phyloP scores from a whole-genome alignment of 2,797 vertebrate species.

The Pseudochromis fuscus region DNA sequence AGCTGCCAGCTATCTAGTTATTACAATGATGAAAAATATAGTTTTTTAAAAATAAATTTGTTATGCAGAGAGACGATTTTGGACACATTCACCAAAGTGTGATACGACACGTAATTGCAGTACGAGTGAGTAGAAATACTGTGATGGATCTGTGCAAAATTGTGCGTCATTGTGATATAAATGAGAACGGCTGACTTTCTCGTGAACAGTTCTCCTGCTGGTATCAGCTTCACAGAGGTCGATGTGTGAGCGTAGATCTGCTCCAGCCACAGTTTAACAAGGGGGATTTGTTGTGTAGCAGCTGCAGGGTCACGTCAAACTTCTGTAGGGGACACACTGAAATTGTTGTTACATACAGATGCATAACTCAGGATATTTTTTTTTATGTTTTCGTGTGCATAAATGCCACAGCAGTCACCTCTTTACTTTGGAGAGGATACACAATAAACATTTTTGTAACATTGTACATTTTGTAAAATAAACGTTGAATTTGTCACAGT shows the following conservation, averaged over 20 bases:
- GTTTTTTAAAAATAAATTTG: too few relatives aligned
- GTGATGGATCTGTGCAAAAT: conserved; percentile 8
- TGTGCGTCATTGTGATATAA: background rate
- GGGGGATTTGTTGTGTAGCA: too few relatives aligned
- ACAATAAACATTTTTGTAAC: too few relatives aligned
- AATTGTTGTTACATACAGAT: background rate
- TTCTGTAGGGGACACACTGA: too few relatives aligned
- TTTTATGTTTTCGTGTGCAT: too few relatives aligned
- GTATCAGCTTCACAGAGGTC: conserved; percentile 9
- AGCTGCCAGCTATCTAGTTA: background rate
- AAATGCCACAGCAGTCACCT: too few relatives aligned
- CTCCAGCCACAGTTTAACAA: conserved; percentile 13
- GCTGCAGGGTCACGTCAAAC: too few relatives aligned
- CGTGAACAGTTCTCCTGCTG: conserved; percentile 16
- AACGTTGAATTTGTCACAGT: too few relatives aligned
- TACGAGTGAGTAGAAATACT: background rate
- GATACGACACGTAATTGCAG: background rate
- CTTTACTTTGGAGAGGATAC: too few relatives aligned
- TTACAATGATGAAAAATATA: conserved; percentile 17
- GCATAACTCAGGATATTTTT: too few relatives aligned
- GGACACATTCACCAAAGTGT: background rate
- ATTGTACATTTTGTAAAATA: too few relatives aligned
- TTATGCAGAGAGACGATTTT: background rate
- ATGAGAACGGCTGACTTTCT: conserved; percentile 25
- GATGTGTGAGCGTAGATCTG: conserved; percentile 35